These are phyloP conservation scores for Ceramica pisi DNA, from an alignment of 2,888 invertebrate genomes.

Conservation along the genomic window DNA sequence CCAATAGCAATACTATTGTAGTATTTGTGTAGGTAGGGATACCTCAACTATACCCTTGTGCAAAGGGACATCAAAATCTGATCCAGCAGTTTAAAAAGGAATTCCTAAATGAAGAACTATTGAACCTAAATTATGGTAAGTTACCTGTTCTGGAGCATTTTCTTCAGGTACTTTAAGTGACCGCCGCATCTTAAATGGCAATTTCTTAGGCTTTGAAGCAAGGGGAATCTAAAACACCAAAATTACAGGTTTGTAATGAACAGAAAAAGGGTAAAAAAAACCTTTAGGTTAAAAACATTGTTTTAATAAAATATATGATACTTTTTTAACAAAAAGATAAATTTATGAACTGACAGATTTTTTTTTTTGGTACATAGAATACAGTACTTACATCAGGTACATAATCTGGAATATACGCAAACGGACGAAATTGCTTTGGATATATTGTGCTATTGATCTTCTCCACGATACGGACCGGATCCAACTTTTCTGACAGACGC, in stretches of 20 bases:
- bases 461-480: conserved; percentile 71
- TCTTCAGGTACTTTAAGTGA: conserved; percentile 23
- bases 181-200: conserved; percentile 24
- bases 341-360: not conserved
- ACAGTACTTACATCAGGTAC: conserved; percentile 77
- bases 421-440: conserved; percentile 48
- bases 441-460: conserved; percentile 59
- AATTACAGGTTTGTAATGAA: not conserved
- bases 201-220: conserved; percentile 38
- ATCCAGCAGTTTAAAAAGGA: too few species aligned
- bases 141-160: conserved; percentile 45
- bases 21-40: too few species aligned
- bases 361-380: not conserved
- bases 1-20: too few species aligned
- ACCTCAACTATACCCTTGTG: too few species aligned
- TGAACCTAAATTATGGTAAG: too few species aligned
- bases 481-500: conserved; percentile 72
- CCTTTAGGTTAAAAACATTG: not conserved
- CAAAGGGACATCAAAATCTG: too few species aligned
- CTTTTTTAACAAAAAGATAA: too few species aligned
- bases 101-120: not conserved
- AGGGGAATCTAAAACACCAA: conserved; percentile 55
- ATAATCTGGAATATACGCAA: conserved; percentile 71
- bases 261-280: not conserved
- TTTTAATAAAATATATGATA: too few species aligned